A percentile compares a stretch with the other conserved stretches of the same genome.
Conservation (phyloP, 2,888 invertebrate genomes). For the Spisula subtruncata region DNA sequence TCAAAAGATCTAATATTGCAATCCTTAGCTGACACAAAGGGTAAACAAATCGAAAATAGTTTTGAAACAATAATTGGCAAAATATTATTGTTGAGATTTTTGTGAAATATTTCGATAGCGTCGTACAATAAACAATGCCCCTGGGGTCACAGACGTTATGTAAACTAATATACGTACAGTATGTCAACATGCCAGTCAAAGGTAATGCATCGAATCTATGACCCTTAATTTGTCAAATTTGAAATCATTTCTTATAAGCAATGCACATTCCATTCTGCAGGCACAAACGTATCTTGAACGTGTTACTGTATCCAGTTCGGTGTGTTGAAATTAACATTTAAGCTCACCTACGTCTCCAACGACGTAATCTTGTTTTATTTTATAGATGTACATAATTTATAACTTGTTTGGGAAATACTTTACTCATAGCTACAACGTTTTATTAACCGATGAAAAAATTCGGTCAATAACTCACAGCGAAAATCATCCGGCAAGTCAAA, state of each 20-base stretch:
- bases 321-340: too few relatives aligned
- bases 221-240: conserved; percentile 7
- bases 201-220: not conserved
- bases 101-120: not conserved
- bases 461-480: not conserved
- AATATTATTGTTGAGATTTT: conserved; percentile 4
- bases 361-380: too few relatives aligned
- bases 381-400: too few relatives aligned
- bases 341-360: too few relatives aligned
- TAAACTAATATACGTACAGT: not conserved
- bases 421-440: too few relatives aligned
- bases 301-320: too few relatives aligned
- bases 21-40: not conserved
- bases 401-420: too few relatives aligned
- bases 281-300: not conserved
- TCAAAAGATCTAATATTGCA: not conserved
- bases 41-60: not conserved
- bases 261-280: not conserved
- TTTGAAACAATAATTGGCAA: not conserved
- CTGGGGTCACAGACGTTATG: not conserved
- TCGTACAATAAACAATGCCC: not conserved
- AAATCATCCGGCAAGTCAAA: not conserved
- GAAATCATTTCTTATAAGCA: not conserved
- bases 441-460: not conserved
- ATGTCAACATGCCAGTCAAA: conserved; percentile 21